Evolutionary conservation across 2,888 invertebrate species (phyloP).

Genomic region (Drosophila putrida): DNA sequence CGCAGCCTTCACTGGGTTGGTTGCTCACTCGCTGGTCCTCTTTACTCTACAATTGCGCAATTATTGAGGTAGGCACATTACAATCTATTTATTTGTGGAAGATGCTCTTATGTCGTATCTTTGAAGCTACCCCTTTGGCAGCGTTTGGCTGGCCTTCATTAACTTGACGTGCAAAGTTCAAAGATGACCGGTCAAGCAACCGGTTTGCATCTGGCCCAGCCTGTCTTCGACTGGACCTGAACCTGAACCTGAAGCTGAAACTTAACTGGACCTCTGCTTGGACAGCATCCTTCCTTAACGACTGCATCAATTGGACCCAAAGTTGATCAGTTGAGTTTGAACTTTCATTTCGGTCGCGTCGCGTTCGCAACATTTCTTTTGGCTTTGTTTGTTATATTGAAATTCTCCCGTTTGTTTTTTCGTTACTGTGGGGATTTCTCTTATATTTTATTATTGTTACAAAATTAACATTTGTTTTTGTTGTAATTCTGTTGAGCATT

Average conservation of each 20-base stretch:
- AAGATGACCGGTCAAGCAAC: slow-evolving; percentile 69
- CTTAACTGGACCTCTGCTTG: slow-evolving; percentile 16
- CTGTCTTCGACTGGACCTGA: slow-evolving; percentile 72
- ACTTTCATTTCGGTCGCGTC: slow-evolving; percentile 80
- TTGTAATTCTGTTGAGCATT: slow-evolving; percentile 51
- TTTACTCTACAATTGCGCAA: slow-evolving; percentile 57
- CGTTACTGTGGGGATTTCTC: slow-evolving; percentile 72
- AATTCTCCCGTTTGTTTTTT: slow-evolving; percentile 59
- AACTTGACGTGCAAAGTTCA: slow-evolving; percentile 71
- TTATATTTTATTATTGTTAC: slow-evolving; percentile 53
- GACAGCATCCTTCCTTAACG: slow-evolving; percentile 54
- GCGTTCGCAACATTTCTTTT: slow-evolving; percentile 58
- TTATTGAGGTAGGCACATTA: slow-evolving; percentile 77
- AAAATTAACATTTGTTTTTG: slow-evolving; percentile 48
- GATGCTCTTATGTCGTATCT: slow-evolving; percentile 6
- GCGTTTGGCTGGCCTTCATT: slow-evolving; percentile 55
- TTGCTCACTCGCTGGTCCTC: slow-evolving; percentile 10
- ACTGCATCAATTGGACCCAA: slow-evolving; percentile 34
- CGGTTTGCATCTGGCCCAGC: slow-evolving; percentile 68
- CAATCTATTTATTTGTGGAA: slow-evolving; percentile 35
- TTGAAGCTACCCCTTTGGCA: slow-evolving; percentile 46
- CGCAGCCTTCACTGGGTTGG: slow-evolving; percentile 53
- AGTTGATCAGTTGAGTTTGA: slow-evolving; percentile 77
- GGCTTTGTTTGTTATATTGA: slow-evolving; percentile 60
- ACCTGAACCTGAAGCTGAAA: slow-evolving; percentile 30